Evolutionary conservation across 2,113 vertebrate genomes (phyloP), one percentile per base, ranked within the genome.

Genomic region (Notothenia coriiceps): DNA sequence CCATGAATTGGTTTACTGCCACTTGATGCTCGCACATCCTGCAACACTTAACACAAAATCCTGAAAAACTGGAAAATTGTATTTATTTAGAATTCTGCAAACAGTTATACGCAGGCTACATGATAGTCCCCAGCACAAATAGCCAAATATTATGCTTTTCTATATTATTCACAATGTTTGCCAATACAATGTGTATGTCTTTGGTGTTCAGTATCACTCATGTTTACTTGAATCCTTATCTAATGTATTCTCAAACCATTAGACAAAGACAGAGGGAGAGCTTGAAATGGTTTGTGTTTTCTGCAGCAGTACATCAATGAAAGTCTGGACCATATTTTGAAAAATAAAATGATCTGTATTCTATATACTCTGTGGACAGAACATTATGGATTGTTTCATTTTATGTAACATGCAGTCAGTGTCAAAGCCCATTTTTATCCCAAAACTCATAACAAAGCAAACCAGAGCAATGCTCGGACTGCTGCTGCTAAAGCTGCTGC

Each of bases 341-440:
- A 40, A 40, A 40, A 40, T 8, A 40, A 40, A 40, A 7, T 40
- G 35, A 40, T 40, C 35, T 40, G 35, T 40, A 33, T 6, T 25
- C 17, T 64, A 17, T 51, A 57, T 63, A 54, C 69, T 47, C 56
- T 47, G 49, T 13, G 44, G 29, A 22, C 66, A 47, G 29, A 51
- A 2, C 20, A 18, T 49, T 77, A 67, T 77, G 29, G 47, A 77
- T 66, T 66, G 12, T 40, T 67, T 82, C 2, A 18, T 8, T 1
- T 71, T 59, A 35, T 71, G 43, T 35, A 64, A 63, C 49, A 22
- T 47, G 20, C 3, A 54, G 63, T 51, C 29, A 40, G 10, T n/a
- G 46, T 49, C 51, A 25, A 65, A 47, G 57, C 50, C 51, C 47
- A 55, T 46, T 46, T 75, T 20, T 66, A 47, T 43, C 49, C n/a